Evolutionary conservation across 2,888 invertebrate genomes (phyloP), one percentile per base, ranked within the genome.

Genomic region (Rapana venosa): DNA sequence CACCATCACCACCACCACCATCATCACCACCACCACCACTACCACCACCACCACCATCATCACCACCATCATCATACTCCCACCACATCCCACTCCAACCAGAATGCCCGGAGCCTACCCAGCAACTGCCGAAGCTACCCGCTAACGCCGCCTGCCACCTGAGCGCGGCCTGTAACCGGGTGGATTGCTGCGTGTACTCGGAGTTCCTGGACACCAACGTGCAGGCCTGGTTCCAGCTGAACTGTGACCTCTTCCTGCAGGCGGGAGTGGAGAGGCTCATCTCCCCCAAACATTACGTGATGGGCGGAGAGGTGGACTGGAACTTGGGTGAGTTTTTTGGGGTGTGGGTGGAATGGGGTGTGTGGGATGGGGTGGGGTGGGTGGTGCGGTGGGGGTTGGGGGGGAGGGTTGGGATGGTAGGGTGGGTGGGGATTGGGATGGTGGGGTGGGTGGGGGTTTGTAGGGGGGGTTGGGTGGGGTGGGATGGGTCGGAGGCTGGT

Each of bases 131-230:
- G 8, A 47, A 32, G 26, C 90, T 93, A 22, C 92, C 93, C 15
- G 35, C 83, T 11, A 88, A 90, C 22, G 77, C 91, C 32, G 85
- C 86, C 4, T 93, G 93, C 79, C 91, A 90, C 87, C 56, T 93
- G 22, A 87, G 88, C 13, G 84, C 87, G 20, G 88, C 91, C 26
- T 93, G 93, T 88, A 92, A 92, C 0, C 87, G 87, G n/a, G 84
- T 93, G 11, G 92, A 92, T 74, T 93, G 93, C 74, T 93, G 93
- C 89, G 70, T 92, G 36, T 84, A 90, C 77, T 89, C 91, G 8
- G 87, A 84, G n/a, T 86, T 91, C 88, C 87, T 91, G 47, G 91
- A 83, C 85, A 90, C 90, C 87, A 89, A 90, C n/a, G 88, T 92
- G 83, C 84, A 89, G 35, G 90, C 88, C n/a, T 87, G 89, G 89